Conservation (phyloP, 2,888 invertebrate species). For the Patella pellucida region DNA sequence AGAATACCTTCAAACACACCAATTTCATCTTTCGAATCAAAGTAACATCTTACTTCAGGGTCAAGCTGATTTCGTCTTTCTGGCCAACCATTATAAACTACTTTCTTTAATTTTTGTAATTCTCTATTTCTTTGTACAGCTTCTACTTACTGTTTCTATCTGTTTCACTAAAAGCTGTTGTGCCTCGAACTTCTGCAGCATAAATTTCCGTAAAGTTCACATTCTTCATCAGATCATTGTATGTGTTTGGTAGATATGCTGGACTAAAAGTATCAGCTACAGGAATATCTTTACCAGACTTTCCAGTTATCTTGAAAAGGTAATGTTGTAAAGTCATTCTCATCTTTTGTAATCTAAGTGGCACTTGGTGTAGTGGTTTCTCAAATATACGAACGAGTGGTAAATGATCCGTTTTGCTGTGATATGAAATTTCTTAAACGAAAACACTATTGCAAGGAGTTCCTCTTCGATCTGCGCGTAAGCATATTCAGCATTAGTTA, state of each 20-base stretch:
- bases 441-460: background rate
- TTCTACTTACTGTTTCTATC: too few relatives aligned
- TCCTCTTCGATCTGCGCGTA: background rate
- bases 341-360: background rate
- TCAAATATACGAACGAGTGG: background rate
- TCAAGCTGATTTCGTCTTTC: slow-evolving; percentile 3
- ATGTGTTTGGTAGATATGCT: background rate
- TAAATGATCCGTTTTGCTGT: background rate
- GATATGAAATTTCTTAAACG: background rate
- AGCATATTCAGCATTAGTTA: background rate
- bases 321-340: slow-evolving; percentile 9
- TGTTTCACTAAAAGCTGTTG: too few relatives aligned
- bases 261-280: background rate
- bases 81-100: background rate
- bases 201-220: too few relatives aligned
- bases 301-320: background rate
- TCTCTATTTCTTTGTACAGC: background rate
- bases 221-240: too few relatives aligned
- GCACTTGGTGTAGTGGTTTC: background rate
- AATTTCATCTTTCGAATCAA: slow-evolving; percentile 6
- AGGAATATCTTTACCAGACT: background rate
- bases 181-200: too few relatives aligned
- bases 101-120: background rate
- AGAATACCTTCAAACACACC: background rate
- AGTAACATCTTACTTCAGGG: background rate